Evolutionary conservation across 2,113 vertebrate genomes (phyloP).

Genomic region (Ciconia stormi): DNA sequence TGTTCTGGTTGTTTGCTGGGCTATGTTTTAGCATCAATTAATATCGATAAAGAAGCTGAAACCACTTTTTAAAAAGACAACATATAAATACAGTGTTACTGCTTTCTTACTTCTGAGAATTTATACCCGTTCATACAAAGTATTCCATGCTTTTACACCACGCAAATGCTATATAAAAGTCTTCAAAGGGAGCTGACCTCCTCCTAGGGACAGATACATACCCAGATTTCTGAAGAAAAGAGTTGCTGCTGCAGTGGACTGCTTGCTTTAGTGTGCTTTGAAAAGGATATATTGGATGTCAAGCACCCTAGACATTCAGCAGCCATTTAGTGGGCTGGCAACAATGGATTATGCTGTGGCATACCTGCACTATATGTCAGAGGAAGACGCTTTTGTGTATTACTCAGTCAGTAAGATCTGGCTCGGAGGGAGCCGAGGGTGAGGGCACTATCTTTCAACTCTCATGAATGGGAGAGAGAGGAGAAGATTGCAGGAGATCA

Average conservation of each 20-base stretch:
- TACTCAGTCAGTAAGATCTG: not conserved
- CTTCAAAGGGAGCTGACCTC: not conserved
- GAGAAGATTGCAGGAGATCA: not conserved
- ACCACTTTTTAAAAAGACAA: not conserved
- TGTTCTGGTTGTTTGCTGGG: not conserved
- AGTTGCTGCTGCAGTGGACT: not conserved
- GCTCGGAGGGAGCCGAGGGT: not conserved
- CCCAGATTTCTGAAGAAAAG: not conserved
- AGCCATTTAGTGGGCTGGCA: not conserved
- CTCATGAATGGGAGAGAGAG: not conserved
- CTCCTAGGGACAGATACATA: not conserved
- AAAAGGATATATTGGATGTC: constrained; percentile 29
- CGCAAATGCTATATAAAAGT: not conserved
- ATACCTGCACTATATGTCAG: not conserved
- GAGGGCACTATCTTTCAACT: not conserved
- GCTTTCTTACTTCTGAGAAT: not conserved
- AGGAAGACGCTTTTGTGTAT: not conserved
- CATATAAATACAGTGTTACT: not conserved
- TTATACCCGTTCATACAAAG: not conserved
- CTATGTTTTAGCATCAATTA: not conserved
- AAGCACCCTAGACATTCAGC: not conserved
- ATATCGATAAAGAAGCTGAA: not conserved
- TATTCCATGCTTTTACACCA: not conserved
- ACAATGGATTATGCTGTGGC: not conserved
- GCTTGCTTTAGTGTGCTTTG: constrained; percentile 14